Evolutionary conservation across 2,797 vertebrate genomes (phyloP), one percentile per base, ranked within the genome.

Genomic region (Girardinus metallicus): DNA sequence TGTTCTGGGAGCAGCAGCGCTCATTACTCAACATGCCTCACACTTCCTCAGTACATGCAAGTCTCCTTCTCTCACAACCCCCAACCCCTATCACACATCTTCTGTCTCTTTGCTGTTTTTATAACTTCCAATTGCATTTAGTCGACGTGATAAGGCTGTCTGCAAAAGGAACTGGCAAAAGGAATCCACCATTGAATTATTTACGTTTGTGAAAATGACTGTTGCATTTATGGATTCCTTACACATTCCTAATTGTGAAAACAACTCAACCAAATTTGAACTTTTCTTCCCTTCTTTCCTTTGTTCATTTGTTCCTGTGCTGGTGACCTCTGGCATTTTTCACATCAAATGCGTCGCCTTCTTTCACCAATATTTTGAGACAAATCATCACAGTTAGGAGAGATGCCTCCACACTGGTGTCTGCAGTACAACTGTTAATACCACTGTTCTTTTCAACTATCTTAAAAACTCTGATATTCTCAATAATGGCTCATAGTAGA

Each of bases 1-100:
- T 95, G 96, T 96, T 95, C 92, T 91, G 95, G 94, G 95, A 95
- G 95, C 92, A 94, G 84, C 94, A 95, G 91, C 57, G 90, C 95
- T 96, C 95, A 95, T 96, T 95, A 95, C 93, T 96, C 95, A 94
- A 89, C 93, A 89, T 80, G 85, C 88, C 91, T 91, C 34, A 43
- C 79, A 81, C 80, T 87, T 84, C 83, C 78, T 87, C 44, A n/a
- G 73, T 81, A 86, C 81, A 86, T 81, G 81, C 76, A 76, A 83
- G 80, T 78, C 68, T 85, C 71, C 80, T 81, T 90, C 51, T 78
- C 82, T 89, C 80, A 85, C 79, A 78, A 79, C 83, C 74, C 73
- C 72, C 46, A n/a, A 72, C 75, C 78, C 71, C 78, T 60, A 74
- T 82, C 79, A 71, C 70, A 55, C 80, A 73, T 80, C 31, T 79